Evolutionary conservation across 2,113 vertebrate species (phyloP).

Genomic region (Callipepla californica): DNA sequence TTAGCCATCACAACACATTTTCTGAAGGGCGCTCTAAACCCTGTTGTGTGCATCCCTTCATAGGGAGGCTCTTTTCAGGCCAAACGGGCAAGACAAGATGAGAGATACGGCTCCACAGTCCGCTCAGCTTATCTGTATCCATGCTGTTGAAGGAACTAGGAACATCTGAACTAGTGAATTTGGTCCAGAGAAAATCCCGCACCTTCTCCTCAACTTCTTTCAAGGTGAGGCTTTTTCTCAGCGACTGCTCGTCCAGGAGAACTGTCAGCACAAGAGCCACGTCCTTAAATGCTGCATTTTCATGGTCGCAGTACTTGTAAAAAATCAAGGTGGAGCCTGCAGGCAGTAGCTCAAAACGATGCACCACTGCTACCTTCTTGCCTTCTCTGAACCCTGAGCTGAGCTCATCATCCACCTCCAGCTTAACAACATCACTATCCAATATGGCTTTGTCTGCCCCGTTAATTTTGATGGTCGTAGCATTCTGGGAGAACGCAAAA

Average conservation of each 20-base stretch:
- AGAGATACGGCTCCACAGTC: constrained; percentile 86
- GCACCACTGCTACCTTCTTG: constrained; percentile 88
- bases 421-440: constrained; percentile 87
- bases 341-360: constrained; percentile 90
- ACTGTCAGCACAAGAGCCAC: constrained; percentile 90
- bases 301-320: constrained; percentile 98
- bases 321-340: constrained; percentile 93
- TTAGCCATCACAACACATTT: background rate
- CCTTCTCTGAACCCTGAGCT: constrained; percentile 82
- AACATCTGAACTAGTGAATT: constrained; percentile 70
- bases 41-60: constrained; percentile 69
- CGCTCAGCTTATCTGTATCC: constrained; percentile 83
- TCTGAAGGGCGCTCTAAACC: background rate
- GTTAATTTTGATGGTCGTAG: constrained; percentile 83
- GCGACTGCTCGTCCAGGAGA: constrained; percentile 81
- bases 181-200: constrained; percentile 85
- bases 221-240: constrained; percentile 75
- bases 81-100: constrained; percentile 81
- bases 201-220: constrained; percentile 91
- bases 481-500: constrained; percentile 83
- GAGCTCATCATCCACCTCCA: constrained; percentile 85
- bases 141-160: constrained; percentile 71
- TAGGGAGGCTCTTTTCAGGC: constrained; percentile 72
- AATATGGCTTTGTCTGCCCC: constrained; percentile 76
- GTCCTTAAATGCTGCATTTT: constrained; percentile 91